Base-by-base conservation (phyloP, 2,888 invertebrate genomes). In the Drosophila putrida region DNA sequence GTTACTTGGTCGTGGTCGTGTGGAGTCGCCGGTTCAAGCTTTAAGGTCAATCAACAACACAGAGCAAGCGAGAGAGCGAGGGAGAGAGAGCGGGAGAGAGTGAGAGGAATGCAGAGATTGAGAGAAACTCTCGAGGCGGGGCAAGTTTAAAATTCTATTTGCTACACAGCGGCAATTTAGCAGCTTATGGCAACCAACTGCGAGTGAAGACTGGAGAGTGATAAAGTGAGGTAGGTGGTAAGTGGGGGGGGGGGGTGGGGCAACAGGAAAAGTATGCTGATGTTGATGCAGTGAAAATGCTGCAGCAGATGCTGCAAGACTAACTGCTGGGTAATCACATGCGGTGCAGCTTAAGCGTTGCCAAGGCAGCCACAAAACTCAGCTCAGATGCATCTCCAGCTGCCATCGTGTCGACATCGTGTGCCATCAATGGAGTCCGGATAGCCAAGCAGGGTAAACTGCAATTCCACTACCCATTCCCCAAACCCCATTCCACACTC, bases 311-410 rank as follows among this genome's bases (percentile, higher is more conserved):
- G 41, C 39, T 57, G 69, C 68, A 65, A 82, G 80, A 87, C 87
- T 79, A 85, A 85, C 84, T 88, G 84, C 88, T 82, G 86, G 83
- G 86, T 85, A 85, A 88, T 88, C 88, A 77, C 88, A 88, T 85
- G 85, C 88, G 84, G 83, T 68, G 86, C 80, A 75, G 71, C 82
- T 87, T 75, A 74, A 84, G 68, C 79, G 78, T 70, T 78, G 70
- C 76, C 75, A 67, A 58, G 71, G 71, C 87, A 69, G 66, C 76
- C 79, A 33, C 78, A 74, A 66, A 64, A 65, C 41, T 53, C 62
- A 51, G 63, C 54, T 75, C 58, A 71, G 66, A 27, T 70, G 65
- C 57, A 68, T 41, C 62, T 71, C 65, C 57, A 67, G 67, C 76
- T 69, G 75, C 61, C 57, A 51, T 36, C 62, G 66, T 50, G 57